These are phyloP conservation scores for Takifugu ocellatus DNA, from an alignment of 2,797 vertebrate genomes.

Conservation along the genomic window DNA sequence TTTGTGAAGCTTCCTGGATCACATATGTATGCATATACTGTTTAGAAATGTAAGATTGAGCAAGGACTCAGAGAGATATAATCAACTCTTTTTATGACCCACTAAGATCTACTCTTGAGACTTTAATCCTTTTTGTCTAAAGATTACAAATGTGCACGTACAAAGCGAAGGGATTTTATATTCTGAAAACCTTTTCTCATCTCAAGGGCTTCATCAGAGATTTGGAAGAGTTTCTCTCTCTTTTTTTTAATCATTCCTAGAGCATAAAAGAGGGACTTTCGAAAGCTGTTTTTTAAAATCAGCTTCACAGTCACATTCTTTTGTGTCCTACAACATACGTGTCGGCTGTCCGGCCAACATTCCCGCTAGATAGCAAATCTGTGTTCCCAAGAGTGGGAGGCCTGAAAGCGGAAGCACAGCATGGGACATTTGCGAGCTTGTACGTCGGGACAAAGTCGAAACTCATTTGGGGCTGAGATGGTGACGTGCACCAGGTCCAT, in stretches of 20 bases:
- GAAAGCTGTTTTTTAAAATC: background rate
- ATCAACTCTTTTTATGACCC: slow-evolving; percentile 12
- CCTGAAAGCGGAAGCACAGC: no score
- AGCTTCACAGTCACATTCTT: background rate
- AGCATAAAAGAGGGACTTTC: background rate
- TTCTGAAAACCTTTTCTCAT: slow-evolving; percentile 7
- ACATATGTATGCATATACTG: background rate
- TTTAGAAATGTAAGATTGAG: slow-evolving; percentile 24
- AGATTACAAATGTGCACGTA: slow-evolving; percentile 27
- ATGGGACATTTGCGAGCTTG: no score
- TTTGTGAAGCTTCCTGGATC: no score
- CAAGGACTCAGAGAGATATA: slow-evolving; percentile 10
- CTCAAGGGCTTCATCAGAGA: no score
- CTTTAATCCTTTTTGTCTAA: slow-evolving; percentile 40
- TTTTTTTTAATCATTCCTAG: background rate
- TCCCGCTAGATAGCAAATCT: no score
- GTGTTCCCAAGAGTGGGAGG: no score
- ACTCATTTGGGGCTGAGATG: no score
- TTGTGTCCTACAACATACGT: no score
- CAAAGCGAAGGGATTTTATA: background rate
- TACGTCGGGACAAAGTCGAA: no score
- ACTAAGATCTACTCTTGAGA: slow-evolving; percentile 23
- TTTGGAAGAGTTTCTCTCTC: no score
- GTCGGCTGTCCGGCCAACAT: no score
- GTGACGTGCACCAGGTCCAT: no score